Conservation (phyloP, 2,888 invertebrate species). For the Cephalotes varians region DNA sequence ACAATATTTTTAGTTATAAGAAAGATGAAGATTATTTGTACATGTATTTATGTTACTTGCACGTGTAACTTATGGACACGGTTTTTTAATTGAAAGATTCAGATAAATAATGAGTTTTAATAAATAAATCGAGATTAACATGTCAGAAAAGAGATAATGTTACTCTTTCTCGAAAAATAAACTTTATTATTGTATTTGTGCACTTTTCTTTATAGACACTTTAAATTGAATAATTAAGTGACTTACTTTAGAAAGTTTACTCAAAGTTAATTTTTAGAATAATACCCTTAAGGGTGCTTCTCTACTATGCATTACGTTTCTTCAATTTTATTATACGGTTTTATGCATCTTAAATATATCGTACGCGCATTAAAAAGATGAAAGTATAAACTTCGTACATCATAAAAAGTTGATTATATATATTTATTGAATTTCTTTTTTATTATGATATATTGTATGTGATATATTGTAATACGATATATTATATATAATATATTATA, state of each 20-base stretch:
- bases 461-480: no score
- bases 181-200: slow-evolving; percentile 34
- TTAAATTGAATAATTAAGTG: slow-evolving; percentile 42
- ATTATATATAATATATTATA: no score
- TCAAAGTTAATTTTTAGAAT: slow-evolving; percentile 21
- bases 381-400: not conserved
- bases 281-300: slow-evolving; percentile 13
- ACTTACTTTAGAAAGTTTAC: slow-evolving; percentile 27
- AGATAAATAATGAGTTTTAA: not conserved
- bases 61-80: not conserved
- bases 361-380: slow-evolving; percentile 8
- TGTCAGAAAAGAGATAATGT: not conserved
- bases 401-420: not conserved
- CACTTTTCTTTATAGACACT: slow-evolving; percentile 19
- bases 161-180: slow-evolving; percentile 8
- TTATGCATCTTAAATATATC: not conserved
- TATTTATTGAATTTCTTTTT: not conserved
- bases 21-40: no score
- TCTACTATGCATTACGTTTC: not conserved
- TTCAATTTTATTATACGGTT: slow-evolving; percentile 14
- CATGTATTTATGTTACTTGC: not conserved
- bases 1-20: no score
- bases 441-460: not conserved
- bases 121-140: slow-evolving; percentile 9
- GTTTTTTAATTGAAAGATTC: not conserved